Conservation (phyloP, 2,888 invertebrate genomes). For the Morinoia aosen region DNA sequence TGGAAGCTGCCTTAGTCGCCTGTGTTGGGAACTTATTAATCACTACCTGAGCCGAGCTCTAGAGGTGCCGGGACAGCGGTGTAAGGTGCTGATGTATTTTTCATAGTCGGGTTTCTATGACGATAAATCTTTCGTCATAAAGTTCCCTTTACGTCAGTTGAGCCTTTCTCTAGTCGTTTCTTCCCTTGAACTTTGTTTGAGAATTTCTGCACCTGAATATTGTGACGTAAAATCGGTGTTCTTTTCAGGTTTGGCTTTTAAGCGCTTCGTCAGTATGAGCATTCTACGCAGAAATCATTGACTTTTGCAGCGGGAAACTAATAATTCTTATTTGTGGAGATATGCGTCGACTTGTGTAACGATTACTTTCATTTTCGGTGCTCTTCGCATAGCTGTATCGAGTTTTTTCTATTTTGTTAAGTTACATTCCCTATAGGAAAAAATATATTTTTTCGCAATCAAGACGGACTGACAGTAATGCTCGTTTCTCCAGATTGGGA, state of each 20-base stretch:
- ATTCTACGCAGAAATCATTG: no score
- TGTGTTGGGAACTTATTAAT: not conserved
- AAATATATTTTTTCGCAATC: no score
- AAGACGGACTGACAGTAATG: no score
- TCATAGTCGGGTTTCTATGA: not conserved
- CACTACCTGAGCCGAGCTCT: not conserved
- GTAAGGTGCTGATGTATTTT: not conserved
- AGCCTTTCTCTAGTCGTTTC: not conserved
- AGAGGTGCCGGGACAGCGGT: not conserved
- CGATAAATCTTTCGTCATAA: not conserved
- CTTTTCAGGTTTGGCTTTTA: not conserved
- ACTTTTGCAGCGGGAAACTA: no score
- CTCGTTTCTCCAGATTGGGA: no score
- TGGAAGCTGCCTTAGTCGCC: not conserved
- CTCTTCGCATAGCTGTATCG: no score
- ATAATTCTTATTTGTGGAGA: no score
- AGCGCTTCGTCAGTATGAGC: no score
- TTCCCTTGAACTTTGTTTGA: not conserved
- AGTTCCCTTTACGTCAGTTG: not conserved
- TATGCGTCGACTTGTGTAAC: not conserved
- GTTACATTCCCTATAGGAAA: no score
- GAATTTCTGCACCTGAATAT: not conserved
- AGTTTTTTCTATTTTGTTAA: no score
- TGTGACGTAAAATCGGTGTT: not conserved
- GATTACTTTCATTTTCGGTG: no score